A percentile compares a stretch with the other conserved stretches of the same genome.
phyloP scores from a whole-genome alignment of 2,113 vertebrate species.

The Saguinus midas region DNA sequence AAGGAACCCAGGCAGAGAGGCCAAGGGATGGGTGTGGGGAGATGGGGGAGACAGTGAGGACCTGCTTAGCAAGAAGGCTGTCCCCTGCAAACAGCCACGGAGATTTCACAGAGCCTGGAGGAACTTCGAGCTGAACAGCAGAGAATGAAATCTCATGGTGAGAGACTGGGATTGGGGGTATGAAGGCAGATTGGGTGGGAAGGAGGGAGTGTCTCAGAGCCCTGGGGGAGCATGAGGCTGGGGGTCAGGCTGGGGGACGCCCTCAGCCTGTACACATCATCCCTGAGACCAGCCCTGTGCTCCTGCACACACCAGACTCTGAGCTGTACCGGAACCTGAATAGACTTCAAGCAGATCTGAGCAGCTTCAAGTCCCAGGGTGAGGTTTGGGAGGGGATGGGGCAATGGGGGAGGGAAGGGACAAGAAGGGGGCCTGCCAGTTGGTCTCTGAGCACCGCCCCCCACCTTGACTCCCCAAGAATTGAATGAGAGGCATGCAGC shows the following conservation, averaged over 20 bases:
- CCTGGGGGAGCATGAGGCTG: neutral
- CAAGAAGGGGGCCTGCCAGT: rapidly evolving
- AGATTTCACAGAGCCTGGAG: constrained; percentile 10
- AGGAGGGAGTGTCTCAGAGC: neutral
- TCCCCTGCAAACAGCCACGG: neutral
- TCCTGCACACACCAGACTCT: neutral
- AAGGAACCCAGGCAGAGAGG: neutral
- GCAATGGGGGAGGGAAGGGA: rapidly evolving
- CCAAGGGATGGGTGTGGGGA: rapidly evolving
- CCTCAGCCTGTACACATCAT: neutral
- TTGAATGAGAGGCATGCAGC: constrained; percentile 38
- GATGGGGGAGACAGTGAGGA: neutral
- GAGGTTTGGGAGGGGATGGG: neutral
- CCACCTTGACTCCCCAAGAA: neutral
- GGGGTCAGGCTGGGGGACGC: rapidly evolving
- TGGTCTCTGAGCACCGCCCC: neutral
- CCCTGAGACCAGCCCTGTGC: neutral
- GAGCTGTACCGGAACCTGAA: constrained; percentile 51
- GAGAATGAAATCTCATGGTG: constrained; percentile 45
- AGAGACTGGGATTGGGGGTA: neutral
- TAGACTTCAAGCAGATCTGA: constrained; percentile 35
- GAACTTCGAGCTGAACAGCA: constrained; percentile 21
- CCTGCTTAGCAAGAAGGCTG: neutral
- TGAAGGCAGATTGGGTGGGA: neutral
- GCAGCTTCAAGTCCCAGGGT: constrained; percentile 58